Evolutionary conservation across 2,113 vertebrate species (phyloP).

Genomic region (Otocyon megalotis): DNA sequence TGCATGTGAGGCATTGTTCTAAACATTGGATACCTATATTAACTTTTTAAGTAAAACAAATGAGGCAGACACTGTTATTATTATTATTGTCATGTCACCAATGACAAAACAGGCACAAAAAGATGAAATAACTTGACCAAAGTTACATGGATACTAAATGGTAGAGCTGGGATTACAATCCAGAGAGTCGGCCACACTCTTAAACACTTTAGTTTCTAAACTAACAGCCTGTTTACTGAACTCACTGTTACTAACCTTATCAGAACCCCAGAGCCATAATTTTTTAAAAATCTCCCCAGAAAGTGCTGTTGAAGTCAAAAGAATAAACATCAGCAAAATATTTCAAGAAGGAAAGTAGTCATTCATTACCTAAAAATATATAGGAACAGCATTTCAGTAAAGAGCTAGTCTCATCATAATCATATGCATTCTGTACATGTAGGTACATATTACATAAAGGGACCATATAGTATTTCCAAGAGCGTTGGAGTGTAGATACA

Average conservation of each 20-base stretch:
- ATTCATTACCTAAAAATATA: constrained; percentile 1
- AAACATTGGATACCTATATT: not conserved
- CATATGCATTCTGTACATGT: not conserved
- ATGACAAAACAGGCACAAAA: not conserved
- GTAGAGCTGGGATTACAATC: not conserved
- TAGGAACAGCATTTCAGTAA: not conserved
- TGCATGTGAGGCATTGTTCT: not conserved
- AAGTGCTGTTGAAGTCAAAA: constrained; percentile 16
- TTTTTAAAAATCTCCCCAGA: not conserved
- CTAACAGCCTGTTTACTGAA: not conserved
- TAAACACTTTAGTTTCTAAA: not conserved
- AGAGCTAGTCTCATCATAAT: constrained; percentile 1
- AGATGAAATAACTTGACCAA: not conserved
- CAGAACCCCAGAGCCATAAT: not conserved
- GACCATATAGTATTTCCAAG: not conserved
- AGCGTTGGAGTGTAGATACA: not conserved
- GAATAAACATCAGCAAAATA: not conserved
- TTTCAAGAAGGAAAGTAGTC: not conserved
- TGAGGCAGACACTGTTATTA: not conserved
- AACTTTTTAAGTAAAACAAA: constrained; percentile 4
- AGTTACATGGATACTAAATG: not conserved
- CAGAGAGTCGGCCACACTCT: not conserved
- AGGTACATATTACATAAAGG: not conserved
- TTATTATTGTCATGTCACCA: not conserved
- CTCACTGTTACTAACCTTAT: not conserved